Evolutionary conservation across 1,140 invertebrate species (phyloP).

Genomic region (Hirudo medicinalis): DNA sequence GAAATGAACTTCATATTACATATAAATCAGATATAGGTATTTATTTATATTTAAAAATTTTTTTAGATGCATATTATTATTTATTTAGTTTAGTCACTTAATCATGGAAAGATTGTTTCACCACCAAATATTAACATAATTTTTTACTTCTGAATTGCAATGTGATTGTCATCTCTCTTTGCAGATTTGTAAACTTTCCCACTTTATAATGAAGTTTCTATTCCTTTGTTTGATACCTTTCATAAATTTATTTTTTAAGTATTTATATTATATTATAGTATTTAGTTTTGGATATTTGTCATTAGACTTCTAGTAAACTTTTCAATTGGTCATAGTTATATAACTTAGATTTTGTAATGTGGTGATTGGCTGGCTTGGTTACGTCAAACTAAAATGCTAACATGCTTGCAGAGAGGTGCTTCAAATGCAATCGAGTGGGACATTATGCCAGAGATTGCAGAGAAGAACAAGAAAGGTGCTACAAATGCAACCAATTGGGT

Average conservation of each 20-base stretch:
- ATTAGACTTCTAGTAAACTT: background rate
- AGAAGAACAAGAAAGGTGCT: slow-evolving; percentile 36
- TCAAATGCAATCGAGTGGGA: slow-evolving; percentile 22
- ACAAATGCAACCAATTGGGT: slow-evolving; percentile 71
- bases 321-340: background rate
- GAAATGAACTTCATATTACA: too few species aligned
- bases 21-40: too few species aligned
- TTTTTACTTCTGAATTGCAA: background rate
- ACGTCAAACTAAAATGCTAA: background rate
- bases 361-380: background rate
- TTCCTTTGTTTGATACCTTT: background rate
- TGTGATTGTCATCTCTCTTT: too few species aligned
- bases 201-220: background rate
- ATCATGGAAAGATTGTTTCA: background rate
- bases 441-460: slow-evolving; percentile 24
- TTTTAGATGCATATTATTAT: too few species aligned
- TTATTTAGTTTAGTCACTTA: background rate
- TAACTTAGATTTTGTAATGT: background rate
- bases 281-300: background rate
- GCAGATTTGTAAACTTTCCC: background rate
- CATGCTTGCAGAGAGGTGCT: slow-evolving; percentile 20
- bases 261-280: too few species aligned
- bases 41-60: too few species aligned
- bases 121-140: background rate
- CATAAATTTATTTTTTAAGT: background rate